Conservation (phyloP, 2,113 vertebrate species). For the Montifringilla adamsi region DNA sequence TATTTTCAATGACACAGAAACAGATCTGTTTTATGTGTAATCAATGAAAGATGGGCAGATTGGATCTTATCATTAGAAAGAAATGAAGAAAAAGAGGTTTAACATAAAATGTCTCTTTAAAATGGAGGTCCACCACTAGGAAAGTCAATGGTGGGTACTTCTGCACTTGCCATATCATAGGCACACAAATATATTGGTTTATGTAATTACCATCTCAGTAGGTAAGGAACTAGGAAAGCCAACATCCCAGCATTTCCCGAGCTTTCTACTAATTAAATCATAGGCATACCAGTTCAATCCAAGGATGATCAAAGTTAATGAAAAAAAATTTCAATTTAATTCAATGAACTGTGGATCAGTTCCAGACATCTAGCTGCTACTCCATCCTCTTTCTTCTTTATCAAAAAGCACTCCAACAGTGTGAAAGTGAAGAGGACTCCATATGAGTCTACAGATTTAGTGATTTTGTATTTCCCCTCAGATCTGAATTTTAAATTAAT, state of each 20-base stretch:
- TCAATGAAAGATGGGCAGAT: not conserved
- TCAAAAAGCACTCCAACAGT: slow-evolving; percentile 18
- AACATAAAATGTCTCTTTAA: not conserved
- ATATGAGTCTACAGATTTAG: not conserved
- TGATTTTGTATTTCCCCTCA: not conserved
- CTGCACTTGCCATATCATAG: not conserved
- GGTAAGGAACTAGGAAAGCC: not conserved
- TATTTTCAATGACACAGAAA: not conserved
- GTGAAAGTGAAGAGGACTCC: not conserved
- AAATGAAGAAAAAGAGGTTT: not conserved
- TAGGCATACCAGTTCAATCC: not conserved
- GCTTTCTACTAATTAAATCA: slow-evolving; percentile 28
- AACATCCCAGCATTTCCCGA: not conserved
- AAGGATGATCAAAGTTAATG: slow-evolving; percentile 27
- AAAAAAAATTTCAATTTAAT: not conserved
- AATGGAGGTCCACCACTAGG: not conserved
- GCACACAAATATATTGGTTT: not conserved
- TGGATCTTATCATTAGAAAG: not conserved
- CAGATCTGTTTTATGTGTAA: not conserved
- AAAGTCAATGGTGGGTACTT: not conserved
- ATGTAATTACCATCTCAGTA: not conserved
- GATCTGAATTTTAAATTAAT: slow-evolving; percentile 16
- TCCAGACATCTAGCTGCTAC: slow-evolving; percentile 15
- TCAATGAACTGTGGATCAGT: not conserved
- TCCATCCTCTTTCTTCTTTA: not conserved